phyloP scores from a whole-genome alignment of 2,113 vertebrate genomes.

The Miniopterus natalensis region DNA sequence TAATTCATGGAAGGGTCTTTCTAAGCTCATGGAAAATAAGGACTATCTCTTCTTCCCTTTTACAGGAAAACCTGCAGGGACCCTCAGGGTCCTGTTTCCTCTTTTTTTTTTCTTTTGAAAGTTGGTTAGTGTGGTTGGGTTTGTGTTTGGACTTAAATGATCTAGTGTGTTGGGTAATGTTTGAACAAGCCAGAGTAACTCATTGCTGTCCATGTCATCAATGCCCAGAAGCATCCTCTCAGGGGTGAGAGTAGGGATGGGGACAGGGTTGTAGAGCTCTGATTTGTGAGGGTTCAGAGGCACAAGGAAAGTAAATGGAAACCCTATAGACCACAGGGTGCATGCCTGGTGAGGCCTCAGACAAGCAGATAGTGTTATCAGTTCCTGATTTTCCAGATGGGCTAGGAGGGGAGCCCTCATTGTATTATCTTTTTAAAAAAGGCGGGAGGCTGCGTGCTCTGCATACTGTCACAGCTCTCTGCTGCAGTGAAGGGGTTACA shows the following conservation, averaged over 20 bases:
- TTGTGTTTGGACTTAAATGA: neutral
- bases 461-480: neutral
- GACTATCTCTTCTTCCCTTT: conserved; percentile 62
- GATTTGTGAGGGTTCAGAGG: neutral
- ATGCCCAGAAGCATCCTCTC: neutral
- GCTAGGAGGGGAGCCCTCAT: neutral
- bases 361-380: neutral
- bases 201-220: neutral
- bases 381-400: neutral
- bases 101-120: neutral
- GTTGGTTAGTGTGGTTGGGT: neutral
- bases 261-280: neutral
- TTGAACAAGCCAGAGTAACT: neutral
- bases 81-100: neutral
- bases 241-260: neutral
- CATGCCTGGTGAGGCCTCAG: neutral
- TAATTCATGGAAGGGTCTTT: conserved; percentile 70
- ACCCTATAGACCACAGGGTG: neutral
- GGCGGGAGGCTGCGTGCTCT: neutral
- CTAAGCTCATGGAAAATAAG: conserved; percentile 72
- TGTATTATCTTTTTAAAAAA: neutral
- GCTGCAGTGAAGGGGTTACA: neutral
- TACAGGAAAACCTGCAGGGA: conserved; percentile 1
- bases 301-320: neutral
- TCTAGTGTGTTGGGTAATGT: neutral